Evolutionary conservation across 2,888 invertebrate species (phyloP).

Genomic region (Cerastis rubricosa): DNA sequence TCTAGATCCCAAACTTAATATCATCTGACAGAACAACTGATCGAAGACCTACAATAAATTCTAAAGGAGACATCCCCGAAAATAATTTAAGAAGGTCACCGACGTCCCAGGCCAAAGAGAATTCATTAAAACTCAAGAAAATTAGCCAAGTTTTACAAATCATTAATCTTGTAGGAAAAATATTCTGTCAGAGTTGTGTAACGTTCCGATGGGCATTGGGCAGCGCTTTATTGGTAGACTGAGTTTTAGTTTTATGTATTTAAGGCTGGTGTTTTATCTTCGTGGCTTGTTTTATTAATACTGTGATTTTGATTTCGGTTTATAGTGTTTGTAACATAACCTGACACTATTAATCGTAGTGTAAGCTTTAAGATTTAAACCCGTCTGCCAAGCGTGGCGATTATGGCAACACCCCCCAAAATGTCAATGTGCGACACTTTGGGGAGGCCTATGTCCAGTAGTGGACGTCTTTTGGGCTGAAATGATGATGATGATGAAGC

Average conservation of each 20-base stretch:
- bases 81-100: slow-evolving; percentile 60
- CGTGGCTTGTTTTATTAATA: not conserved
- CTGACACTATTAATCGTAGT: too few species aligned
- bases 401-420: too few species aligned
- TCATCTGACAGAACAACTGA: slow-evolving; percentile 28
- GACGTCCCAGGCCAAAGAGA: slow-evolving; percentile 55
- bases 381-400: too few species aligned
- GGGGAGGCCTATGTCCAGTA: too few species aligned
- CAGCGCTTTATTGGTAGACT: not conserved
- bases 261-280: not conserved
- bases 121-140: slow-evolving; percentile 75
- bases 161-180: slow-evolving; percentile 76
- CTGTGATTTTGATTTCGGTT: not conserved
- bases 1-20: slow-evolving; percentile 29
- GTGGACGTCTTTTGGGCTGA: too few species aligned
- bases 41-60: slow-evolving; percentile 46
- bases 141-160: slow-evolving; percentile 78
- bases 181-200: slow-evolving; percentile 52
- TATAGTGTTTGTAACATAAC: not conserved
- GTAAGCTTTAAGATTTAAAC: too few species aligned
- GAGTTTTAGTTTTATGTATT: slow-evolving; percentile 7
- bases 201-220: slow-evolving; percentile 25
- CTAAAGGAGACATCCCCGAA: slow-evolving; percentile 28
- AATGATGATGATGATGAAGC: too few species aligned
- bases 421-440: too few species aligned